These are phyloP conservation scores for Augochlora pura DNA, from an alignment of 1,140 invertebrate species.

Conservation along the genomic window DNA sequence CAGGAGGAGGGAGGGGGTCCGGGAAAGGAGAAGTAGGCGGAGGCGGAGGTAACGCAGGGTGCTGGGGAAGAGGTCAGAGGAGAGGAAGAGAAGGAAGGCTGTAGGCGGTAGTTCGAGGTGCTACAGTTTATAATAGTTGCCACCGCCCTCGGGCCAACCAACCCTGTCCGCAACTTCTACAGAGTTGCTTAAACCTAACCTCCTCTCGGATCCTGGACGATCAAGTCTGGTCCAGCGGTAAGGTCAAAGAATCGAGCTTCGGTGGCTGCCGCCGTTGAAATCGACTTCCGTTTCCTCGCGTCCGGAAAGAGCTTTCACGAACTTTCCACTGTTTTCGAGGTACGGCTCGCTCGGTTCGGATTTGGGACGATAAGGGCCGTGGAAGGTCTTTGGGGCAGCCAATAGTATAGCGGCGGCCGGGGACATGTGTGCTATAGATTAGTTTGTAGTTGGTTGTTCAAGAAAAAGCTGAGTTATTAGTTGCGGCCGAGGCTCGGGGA, in stretches of 20 bases:
- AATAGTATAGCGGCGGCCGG: conserved; percentile 60
- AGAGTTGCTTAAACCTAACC: conserved; percentile 80
- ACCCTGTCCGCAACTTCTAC: conserved; percentile 78
- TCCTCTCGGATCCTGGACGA: conserved; percentile 62
- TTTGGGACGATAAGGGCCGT: not conserved
- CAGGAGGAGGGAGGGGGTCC: not conserved
- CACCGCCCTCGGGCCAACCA: conserved; percentile 76
- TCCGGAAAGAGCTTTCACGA: no score
- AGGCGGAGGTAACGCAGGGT: conserved; percentile 57
- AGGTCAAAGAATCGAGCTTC: conserved; percentile 52
- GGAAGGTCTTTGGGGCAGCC: conserved; percentile 13
- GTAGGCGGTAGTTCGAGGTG: conserved; percentile 80
- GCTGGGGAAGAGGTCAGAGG: conserved; percentile 49
- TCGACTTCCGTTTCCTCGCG: not conserved
- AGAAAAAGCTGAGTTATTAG: conserved; percentile 74
- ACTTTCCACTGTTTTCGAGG: not conserved
- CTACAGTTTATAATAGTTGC: conserved; percentile 82
- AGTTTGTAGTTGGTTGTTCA: conserved; percentile 67
- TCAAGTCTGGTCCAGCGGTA: conserved; percentile 66
- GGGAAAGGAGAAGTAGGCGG: conserved; percentile 52
- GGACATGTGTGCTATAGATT: conserved; percentile 65
- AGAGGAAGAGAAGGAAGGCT: conserved; percentile 67
- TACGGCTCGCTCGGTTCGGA: not conserved
- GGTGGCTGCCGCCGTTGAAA: not conserved
- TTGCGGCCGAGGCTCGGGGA: conserved; percentile 60